These are phyloP conservation scores for Paedocypris sp. DNA, from an alignment of 2,113 vertebrate species.

Conservation along the genomic window DNA sequence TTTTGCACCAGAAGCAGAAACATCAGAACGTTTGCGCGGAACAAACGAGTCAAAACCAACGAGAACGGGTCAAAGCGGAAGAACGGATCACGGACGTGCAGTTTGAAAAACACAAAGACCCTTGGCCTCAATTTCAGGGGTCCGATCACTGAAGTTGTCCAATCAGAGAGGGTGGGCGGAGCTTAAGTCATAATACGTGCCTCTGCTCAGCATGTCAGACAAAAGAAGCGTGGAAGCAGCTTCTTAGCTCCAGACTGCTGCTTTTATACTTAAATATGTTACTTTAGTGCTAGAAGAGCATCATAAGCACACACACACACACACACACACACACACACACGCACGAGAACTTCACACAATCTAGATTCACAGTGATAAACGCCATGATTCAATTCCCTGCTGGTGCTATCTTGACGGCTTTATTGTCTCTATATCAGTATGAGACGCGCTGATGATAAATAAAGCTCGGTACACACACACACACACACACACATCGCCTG, in stretches of 20 bases:
- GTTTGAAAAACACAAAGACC: conserved; percentile 17
- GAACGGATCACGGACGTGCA: too few species aligned
- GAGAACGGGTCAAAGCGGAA: too few species aligned
- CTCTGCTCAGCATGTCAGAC: conserved; percentile 24
- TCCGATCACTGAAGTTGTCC: conserved; percentile 54
- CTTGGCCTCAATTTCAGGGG: conserved; percentile 25
- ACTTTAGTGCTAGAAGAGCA: neutral
- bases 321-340: neutral
- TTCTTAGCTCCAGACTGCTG: neutral
- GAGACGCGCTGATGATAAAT: neutral
- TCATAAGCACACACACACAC: conserved; percentile 4
- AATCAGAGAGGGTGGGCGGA: conserved; percentile 41
- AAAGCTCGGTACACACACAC: neutral
- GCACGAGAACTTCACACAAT: too few species aligned
- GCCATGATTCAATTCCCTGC: too few species aligned
- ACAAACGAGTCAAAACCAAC: too few species aligned
- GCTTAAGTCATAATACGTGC: conserved; percentile 32
- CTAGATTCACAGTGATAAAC: too few species aligned
- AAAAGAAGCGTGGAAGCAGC: conserved; percentile 27
- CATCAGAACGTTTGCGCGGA: too few species aligned
- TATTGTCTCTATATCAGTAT: too few species aligned
- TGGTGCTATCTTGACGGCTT: too few species aligned
- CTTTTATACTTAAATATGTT: neutral
- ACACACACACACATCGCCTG: neutral
- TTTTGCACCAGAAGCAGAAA: too few species aligned